These are phyloP conservation scores for Periophthalmus magnuspinnatus DNA, from an alignment of 2,797 vertebrate species.

Conservation along the genomic window DNA sequence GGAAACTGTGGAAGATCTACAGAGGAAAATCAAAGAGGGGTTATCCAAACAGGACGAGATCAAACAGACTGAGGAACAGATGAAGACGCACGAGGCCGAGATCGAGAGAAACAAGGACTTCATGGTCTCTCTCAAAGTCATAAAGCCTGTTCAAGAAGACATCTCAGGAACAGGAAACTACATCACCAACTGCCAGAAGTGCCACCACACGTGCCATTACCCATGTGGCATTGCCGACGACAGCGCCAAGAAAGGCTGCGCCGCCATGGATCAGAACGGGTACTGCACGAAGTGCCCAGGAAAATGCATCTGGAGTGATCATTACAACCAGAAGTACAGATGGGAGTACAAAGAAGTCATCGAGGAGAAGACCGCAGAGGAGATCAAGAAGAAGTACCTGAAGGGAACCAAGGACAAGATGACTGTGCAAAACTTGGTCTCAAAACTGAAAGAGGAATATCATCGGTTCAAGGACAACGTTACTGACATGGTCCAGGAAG, in stretches of 20 bases:
- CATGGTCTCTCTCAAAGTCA: neutral
- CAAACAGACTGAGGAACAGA: neutral
- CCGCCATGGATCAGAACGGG: conserved; percentile 9
- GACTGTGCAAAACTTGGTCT: conserved; percentile 1
- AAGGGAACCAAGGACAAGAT: conserved; percentile 7
- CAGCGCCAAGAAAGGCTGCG: fast-evolving
- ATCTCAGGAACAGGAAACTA: conserved; percentile 11
- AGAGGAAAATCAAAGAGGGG: neutral
- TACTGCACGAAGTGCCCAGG: conserved; percentile 16
- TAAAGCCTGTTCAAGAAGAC: neutral
- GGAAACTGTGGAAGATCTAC: neutral
- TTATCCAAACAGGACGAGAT: neutral
- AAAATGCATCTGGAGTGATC: conserved; percentile 23
- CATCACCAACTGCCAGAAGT: conserved; percentile 36
- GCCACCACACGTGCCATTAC: conserved; percentile 44
- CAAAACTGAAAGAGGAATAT: neutral
- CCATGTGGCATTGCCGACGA: neutral
- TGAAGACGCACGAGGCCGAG: neutral
- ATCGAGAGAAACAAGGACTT: conserved; percentile 4
- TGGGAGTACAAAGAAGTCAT: conserved; percentile 9
- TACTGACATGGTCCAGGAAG: neutral
- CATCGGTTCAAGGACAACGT: neutral
- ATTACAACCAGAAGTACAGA: conserved; percentile 29
- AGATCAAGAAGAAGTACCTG: conserved; percentile 41
- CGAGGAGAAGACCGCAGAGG: conserved; percentile 16